A percentile compares a stretch with the other conserved stretches of the same genome.
phyloP scores from a whole-genome alignment of 1,140 invertebrate genomes.

The Tribolium castaneum region DNA sequence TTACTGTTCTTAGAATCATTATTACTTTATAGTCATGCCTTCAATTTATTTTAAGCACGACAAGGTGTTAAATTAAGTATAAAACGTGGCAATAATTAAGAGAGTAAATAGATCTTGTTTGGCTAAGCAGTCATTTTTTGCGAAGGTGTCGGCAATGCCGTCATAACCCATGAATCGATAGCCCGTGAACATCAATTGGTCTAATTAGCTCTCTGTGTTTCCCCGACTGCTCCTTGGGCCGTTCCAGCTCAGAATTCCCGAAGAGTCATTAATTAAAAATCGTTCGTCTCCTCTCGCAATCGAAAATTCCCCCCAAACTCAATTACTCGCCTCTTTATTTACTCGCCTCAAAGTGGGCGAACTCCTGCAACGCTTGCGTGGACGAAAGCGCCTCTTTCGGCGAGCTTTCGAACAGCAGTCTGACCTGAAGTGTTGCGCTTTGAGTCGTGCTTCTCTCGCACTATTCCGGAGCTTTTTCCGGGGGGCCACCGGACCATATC shows the following conservation, averaged over 20 bases:
- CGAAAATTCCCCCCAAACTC: conserved; percentile 49
- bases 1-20: background rate
- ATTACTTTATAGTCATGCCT: background rate
- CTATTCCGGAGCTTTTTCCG: conserved; percentile 12
- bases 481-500: conserved; percentile 10
- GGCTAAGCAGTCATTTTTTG: background rate
- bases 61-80: background rate
- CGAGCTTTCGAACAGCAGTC: conserved; percentile 55
- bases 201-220: conserved; percentile 1
- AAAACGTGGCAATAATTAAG: background rate
- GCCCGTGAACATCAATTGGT: conserved; percentile 1
- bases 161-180: conserved; percentile 3
- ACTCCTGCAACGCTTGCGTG: conserved; percentile 47
- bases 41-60: background rate
- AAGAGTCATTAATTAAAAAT: conserved; percentile 16
- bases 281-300: background rate
- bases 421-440: conserved; percentile 58
- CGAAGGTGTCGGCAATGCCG: background rate
- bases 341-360: conserved; percentile 46
- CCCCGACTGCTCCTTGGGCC: background rate
- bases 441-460: conserved; percentile 40
- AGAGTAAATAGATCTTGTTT: background rate
- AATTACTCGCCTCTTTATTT: conserved; percentile 50
- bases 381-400: conserved; percentile 53
- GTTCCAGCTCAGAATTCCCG: background rate